Base-by-base conservation (phyloP, 2,797 vertebrate genomes). In the Ptychobarbus kaznakovi region DNA sequence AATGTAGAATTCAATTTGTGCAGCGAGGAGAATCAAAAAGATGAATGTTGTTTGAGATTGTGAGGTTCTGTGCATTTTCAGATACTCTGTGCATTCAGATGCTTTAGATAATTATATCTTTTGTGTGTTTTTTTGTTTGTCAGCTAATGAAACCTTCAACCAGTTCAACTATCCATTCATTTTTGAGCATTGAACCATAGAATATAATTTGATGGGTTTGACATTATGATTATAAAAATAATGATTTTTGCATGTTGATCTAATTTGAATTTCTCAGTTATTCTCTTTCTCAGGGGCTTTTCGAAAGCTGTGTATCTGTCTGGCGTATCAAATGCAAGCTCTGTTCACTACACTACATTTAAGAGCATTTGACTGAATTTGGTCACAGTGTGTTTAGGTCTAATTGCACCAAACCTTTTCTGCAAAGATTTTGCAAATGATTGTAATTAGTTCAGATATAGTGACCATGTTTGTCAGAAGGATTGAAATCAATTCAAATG, bases 261-360 rank as follows among this genome's bases (percentile, higher is more conserved):
- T 84, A 68, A 88, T 84, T 84, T 76, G 68, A 65, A 74, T 72
- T 86, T 89, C 65, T 82, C 80, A 87, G 44, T 80, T 87, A 53
- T 87, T 89, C 65, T 90, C 84, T 85, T 87, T 88, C 90, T 90
- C 90, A 90, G 90, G 90, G 90, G 49, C 82, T 89, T 85, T 86
- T 87, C 82, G 83, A 61, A 86, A 78, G 81, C 25, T 44, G 68
- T 49, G 68, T 38, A 72, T 86, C 68, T 85, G 80, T 82, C 42
- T 80, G 53, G 77, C 74, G 28, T 44, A 20, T 58, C 15, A 79
- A 70, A 63, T 40, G 44, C n/a, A 15, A 61, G 63, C 40, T 85
- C 72, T 82, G 80, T 75, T 88, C 84, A 83, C 76, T 89, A 88
- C 86, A 90, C 88, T 89, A 88, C 84, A 88, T 58, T 80, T 83